Percentiles rank a stretch among this genome's conserved stretches.
phyloP scores from a whole-genome alignment of 1,140 invertebrate genomes.

The Rhynchophorus ferrugineus region DNA sequence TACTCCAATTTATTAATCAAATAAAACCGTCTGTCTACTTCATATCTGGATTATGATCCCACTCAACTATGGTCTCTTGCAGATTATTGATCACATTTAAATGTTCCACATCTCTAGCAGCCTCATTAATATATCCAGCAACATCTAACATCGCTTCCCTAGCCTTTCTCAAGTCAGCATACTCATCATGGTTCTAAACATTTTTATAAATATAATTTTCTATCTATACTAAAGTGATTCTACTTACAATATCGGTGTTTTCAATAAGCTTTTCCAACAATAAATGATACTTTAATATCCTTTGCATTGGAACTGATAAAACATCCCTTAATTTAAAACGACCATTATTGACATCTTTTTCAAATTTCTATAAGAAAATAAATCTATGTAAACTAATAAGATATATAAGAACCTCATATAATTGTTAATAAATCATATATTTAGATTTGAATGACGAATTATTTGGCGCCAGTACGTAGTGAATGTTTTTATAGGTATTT shows the following conservation, averaged over 20 bases:
- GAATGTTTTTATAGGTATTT: no score
- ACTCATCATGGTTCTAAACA: slow-evolving; percentile 68
- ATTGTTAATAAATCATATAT: no score
- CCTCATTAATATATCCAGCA: slow-evolving; percentile 95
- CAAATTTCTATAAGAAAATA: slow-evolving; percentile 65
- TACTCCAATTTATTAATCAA: no score
- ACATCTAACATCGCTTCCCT: slow-evolving; percentile 95
- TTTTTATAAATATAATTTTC: slow-evolving; percentile 5
- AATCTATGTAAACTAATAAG: not conserved
- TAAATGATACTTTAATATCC: slow-evolving; percentile 95
- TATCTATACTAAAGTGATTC: slow-evolving; percentile 6
- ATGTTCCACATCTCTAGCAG: slow-evolving; percentile 93
- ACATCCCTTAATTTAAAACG: slow-evolving; percentile 92
- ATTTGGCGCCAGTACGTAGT: no score
- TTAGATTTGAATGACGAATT: no score
- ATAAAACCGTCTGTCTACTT: slow-evolving; percentile 8
- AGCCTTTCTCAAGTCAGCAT: slow-evolving; percentile 73
- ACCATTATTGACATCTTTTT: slow-evolving; percentile 88
- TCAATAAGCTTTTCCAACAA: slow-evolving; percentile 87
- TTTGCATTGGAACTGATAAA: slow-evolving; percentile 94
- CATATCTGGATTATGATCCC: slow-evolving; percentile 45
- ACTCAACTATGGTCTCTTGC: slow-evolving; percentile 70
- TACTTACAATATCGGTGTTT: slow-evolving; percentile 72
- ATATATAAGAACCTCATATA: not conserved
- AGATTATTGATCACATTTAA: slow-evolving; percentile 85